Evolutionary conservation across 2,113 vertebrate species (phyloP), one percentile per base, ranked within the genome.

Genomic region (Ochotona curzoniae): DNA sequence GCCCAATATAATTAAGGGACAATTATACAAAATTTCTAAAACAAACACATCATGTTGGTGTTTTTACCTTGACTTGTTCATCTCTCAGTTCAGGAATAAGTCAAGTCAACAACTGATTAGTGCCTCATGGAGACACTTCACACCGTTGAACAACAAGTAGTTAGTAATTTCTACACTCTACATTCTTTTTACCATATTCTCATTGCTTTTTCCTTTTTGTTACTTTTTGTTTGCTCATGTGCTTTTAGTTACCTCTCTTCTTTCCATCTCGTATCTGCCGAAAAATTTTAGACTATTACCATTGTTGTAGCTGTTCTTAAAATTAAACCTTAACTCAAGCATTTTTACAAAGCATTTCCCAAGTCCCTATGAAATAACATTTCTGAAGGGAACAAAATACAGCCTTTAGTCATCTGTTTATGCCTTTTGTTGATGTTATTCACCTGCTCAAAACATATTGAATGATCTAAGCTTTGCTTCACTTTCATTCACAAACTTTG

Each of bases 241-340:
- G 11, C 7, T n/a, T n/a, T 83, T 21, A 14, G 25, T 30, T 60
- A 15, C 7, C 30, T 83, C 10, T 30, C 32, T 57, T 54, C 14
- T 15, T 8, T 9, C 44, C 80, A 67, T 18, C 25, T 25, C 49
- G 7, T 13, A 23, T 25, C 35, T 54, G 14, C 8, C 44, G 15
- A 79, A 66, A 8, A 30, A 4, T 44, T 70, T 73, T 66, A 47
- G 66, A 30, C 87, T 49, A 8, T 60, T 67, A 44, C 4, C 5
- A 57, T 54, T 10, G 13, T 25, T 93, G 82, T 71, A 9, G 25
- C 64, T 90, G 28, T 87, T 83, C 32, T 57, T 63, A 76, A 87
- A 64, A 63, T 63, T 30, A 57, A 67, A 79, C 21, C 26, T 5
- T 70, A 21, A 57, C 14, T 57, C 14, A 3, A 83, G 2, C 3